Evolutionary conservation across 2,113 vertebrate genomes (phyloP).

Genomic region (Geococcyx californianus): DNA sequence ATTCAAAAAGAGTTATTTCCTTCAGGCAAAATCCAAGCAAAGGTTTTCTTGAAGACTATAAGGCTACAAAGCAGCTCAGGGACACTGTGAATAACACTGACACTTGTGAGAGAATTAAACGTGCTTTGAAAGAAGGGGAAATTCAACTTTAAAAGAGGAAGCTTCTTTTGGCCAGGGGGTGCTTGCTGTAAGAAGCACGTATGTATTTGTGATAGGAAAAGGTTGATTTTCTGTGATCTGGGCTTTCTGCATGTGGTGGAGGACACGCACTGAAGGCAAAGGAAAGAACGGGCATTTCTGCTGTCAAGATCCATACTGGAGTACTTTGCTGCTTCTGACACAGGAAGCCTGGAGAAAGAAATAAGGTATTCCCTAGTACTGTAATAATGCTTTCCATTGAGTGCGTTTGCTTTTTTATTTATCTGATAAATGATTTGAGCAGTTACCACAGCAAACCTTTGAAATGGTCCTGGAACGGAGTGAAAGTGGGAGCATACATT

Average conservation of each 20-base stretch:
- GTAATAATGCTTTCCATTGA: background rate
- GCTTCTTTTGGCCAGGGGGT: background rate
- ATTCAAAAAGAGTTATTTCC: background rate
- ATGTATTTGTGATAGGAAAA: background rate
- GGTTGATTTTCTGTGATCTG: background rate
- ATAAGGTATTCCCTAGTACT: background rate
- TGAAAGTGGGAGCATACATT: background rate
- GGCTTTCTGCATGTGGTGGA: background rate
- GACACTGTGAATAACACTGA: background rate
- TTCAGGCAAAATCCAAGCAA: background rate
- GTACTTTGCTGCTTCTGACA: background rate
- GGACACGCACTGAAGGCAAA: background rate
- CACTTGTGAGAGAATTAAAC: background rate
- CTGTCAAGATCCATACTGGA: background rate
- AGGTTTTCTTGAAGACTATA: background rate
- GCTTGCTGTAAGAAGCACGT: background rate
- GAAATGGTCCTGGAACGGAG: background rate
- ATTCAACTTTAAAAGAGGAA: slow-evolving; percentile 47
- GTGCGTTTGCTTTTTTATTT: background rate
- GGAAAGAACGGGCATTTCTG: background rate
- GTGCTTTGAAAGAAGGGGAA: slow-evolving; percentile 47
- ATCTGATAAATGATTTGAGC: background rate
- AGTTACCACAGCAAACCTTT: background rate
- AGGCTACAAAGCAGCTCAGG: background rate
- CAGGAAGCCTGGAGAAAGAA: background rate